phyloP scores from a whole-genome alignment of 2,888 invertebrate genomes.

The Platycheirus albimanus region DNA sequence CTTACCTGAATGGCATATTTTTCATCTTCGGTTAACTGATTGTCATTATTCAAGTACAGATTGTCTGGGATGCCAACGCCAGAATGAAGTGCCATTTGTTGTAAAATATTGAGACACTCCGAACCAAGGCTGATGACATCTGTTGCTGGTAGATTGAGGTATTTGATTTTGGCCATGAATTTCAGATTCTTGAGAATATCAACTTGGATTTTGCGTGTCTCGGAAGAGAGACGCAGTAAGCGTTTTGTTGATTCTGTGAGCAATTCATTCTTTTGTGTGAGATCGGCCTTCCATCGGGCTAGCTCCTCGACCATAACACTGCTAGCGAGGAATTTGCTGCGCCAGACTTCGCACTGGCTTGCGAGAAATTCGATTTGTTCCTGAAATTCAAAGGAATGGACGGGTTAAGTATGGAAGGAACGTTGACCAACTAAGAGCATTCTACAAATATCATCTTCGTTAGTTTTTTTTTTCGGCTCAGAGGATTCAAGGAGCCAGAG shows the following conservation, averaged over 20 bases:
- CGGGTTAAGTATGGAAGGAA: too few species aligned
- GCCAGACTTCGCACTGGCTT: slow-evolving; percentile 98
- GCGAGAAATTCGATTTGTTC: slow-evolving; percentile 97
- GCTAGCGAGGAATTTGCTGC: slow-evolving; percentile 97
- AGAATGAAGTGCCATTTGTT: slow-evolving; percentile 82
- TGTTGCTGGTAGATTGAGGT: slow-evolving; percentile 80
- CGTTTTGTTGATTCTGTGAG: slow-evolving; percentile 81
- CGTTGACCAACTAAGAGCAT: too few species aligned
- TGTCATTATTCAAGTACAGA: slow-evolving; percentile 79
- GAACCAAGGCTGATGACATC: slow-evolving; percentile 81
- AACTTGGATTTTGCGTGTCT: slow-evolving; percentile 82
- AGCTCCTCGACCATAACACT: slow-evolving; percentile 97
- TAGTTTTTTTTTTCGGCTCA: too few species aligned
- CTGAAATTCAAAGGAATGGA: slow-evolving; percentile 77
- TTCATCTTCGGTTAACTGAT: slow-evolving; percentile 80
- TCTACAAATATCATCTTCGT: too few species aligned
- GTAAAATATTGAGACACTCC: slow-evolving; percentile 81
- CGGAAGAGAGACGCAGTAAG: slow-evolving; percentile 79
- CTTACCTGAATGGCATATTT: slow-evolving; percentile 80
- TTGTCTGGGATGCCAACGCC: slow-evolving; percentile 82
- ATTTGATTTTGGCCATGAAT: slow-evolving; percentile 81
- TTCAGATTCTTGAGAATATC: slow-evolving; percentile 82
- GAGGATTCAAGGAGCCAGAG: too few species aligned
- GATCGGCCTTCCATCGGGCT: slow-evolving; percentile 92
- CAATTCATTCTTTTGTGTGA: slow-evolving; percentile 85